Evolutionary conservation across 2,888 invertebrate species (phyloP), one percentile per base, ranked within the genome.

Genomic region (Cephus sareptanus): DNA sequence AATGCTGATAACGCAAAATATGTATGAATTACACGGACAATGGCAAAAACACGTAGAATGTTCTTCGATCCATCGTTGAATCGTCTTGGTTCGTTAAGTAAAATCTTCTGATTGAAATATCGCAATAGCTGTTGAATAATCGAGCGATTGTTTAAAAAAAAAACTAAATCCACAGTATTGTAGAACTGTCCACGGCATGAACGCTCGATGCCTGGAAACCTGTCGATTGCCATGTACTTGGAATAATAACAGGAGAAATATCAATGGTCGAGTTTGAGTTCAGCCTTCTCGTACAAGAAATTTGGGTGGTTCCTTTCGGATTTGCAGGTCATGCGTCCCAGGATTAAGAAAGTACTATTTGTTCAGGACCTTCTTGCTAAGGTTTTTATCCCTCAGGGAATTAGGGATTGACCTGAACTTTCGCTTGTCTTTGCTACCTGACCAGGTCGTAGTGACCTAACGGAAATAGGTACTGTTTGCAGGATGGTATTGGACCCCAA

Each of bases 401-500:
- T 15, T 15, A 56, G 56, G 56, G 56, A 56, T 56, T 56, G 56
- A 56, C 56, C 56, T 56, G 23, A 56, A 56, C 56, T 56, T 56
- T 56, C 9, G 56, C 56, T 56, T 56, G 56, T 9, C 15, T 56
- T 6, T 23, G 9, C 56, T 56, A 56, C 56, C 56, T 56, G 56
- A 15, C 9, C 23, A 56, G 56, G 23, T 23, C 23, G 2, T 56
- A 56, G 9, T 15, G 71, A 33, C 71, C 71, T 71, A 71, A 71
- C 33, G 33, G 33, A 33, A 31, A 33, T 33, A 71, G 71, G 71
- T 33, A 71, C 79, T 85, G 79, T 84, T 92, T 90, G 3, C 92
- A 94, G 94, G 93, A 94, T 94, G 94, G 94, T 94, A 92, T 93
- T 94, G 92, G 94, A 94, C 92, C 93, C 94, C 86, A 94, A 94